These are phyloP conservation scores for Hepsetus odoe DNA, from an alignment of 2,113 vertebrate species.

Conservation along the genomic window DNA sequence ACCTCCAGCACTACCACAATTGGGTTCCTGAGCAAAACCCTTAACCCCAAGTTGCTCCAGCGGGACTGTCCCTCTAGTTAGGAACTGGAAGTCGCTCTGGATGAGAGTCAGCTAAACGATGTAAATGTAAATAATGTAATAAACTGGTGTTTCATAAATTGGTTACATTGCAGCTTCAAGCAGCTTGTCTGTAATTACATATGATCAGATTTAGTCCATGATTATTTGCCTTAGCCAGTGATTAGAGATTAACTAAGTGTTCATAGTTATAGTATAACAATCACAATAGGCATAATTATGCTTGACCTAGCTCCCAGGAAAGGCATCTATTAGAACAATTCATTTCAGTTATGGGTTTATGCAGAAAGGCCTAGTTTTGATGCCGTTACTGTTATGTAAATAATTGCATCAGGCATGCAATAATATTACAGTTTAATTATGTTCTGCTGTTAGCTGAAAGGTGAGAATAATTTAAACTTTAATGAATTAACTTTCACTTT, in stretches of 20 bases:
- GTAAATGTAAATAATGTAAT: too few relatives aligned
- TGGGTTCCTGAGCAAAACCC: too few relatives aligned
- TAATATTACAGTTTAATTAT: slow-evolving; percentile 60
- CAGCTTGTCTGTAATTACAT: neutral
- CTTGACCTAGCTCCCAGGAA: neutral
- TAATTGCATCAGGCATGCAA: slow-evolving; percentile 48
- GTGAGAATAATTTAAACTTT: slow-evolving; percentile 54
- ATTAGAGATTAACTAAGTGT: neutral
- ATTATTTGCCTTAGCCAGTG: neutral
- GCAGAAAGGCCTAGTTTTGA: neutral
- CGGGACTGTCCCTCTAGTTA: too few relatives aligned
- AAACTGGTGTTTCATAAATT: neutral
- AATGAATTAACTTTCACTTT: slow-evolving; percentile 54
- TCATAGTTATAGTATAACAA: neutral
- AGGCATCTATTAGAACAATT: neutral
- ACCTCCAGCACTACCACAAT: too few relatives aligned
- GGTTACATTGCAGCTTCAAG: neutral
- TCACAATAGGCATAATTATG: neutral
- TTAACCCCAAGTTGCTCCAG: too few relatives aligned
- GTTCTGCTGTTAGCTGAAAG: slow-evolving; percentile 49
- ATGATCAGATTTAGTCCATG: neutral
- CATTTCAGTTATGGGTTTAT: neutral
- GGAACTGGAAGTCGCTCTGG: too few relatives aligned
- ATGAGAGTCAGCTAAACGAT: too few relatives aligned
- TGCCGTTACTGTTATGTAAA: slow-evolving; percentile 41